These are phyloP conservation scores for cat (Felis catus) DNA, from an alignment of 2,113 vertebrate species.

Conservation along the genomic window F.catus_Fca126_mat1.0 CM031421.1:21716501-21717000, in stretches of 20 bases:
- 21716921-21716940: slow-evolving; percentile 26
- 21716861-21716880: background rate
- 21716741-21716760: slow-evolving; percentile 41
- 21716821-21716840: background rate
- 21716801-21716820: background rate
- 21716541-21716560: background rate
- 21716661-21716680: background rate
- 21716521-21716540: background rate
- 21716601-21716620: background rate
- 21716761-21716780: slow-evolving; percentile 13
- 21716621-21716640: slow-evolving; percentile 40
- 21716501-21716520: background rate
- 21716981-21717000: slow-evolving; percentile 60
- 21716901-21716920: slow-evolving; percentile 60
- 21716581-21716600: slow-evolving; percentile 2
- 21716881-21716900: slow-evolving; percentile 39
- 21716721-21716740: background rate
- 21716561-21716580: background rate
- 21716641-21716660: background rate
- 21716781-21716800: background rate
- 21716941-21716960: slow-evolving; percentile 61
- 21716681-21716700: background rate
- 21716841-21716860: slow-evolving; percentile 22
- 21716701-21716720: background rate
- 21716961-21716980: slow-evolving; percentile 50